Evolutionary conservation across 2,888 invertebrate genomes (phyloP), one percentile per base, ranked within the genome.

Genomic region (Serrognathus titanus): DNA sequence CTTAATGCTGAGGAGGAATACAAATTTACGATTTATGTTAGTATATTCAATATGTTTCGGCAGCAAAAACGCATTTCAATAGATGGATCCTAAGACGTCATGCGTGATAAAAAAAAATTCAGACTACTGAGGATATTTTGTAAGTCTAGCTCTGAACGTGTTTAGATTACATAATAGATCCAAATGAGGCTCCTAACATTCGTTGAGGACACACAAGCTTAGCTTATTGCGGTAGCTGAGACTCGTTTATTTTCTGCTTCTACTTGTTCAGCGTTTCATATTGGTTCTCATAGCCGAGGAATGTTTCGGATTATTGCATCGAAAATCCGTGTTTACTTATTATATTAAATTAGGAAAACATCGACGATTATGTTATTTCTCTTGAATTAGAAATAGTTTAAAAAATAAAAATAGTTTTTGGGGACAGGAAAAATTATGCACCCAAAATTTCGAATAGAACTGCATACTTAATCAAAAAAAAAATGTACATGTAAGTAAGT

Each of bases 251-350:
- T 61, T 63, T 61, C 58, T 61, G 56, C 59, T 63, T 63, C 59
- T 61, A 63, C 63, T 59, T 58, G 58, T 53, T 63, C 63, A 60
- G 61, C 63, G 60, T 61, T 63, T 63, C 61, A 61, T 63, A 61
- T 60, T 63, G 58, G 40, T 40, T 40, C 12, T 16, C 40, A 12
- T 12, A 9, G 24, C 24, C 9, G 7, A 11, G 5, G 40, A 12
- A 40, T 40, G 12, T 40, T 12, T 40, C 5, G 12, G 40, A 40
- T 40, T 40, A 40, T 40, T 11, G 40, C 12, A 40, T 40, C 12
- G 40, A 40, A 40, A 40, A 40, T 40, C 40, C 12, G 12, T 9
- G 24, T 3, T 31, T 31, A 6, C 24, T 31, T 31, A 31, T 7
- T 31, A 31, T 31, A 31, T 31, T 31, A 31, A 31, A 31, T 31